Conservation (phyloP, 2,797 vertebrate genomes). For the Trichosurus vulpecula region DNA sequence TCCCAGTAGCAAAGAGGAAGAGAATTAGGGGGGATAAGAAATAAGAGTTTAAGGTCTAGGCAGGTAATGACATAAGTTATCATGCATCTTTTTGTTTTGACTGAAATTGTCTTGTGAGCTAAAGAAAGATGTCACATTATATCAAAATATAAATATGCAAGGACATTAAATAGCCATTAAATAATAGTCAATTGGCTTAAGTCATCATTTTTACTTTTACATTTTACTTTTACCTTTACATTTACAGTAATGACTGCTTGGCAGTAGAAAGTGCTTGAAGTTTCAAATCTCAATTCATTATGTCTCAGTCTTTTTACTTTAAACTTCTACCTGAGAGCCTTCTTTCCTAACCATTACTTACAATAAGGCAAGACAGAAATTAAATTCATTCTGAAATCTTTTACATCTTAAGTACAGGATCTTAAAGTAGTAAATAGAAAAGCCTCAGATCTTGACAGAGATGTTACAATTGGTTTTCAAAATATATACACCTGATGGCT, state of each 20-base stretch:
- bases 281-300: background rate
- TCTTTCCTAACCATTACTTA: background rate
- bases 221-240: too few species aligned
- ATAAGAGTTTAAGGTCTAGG: too few species aligned
- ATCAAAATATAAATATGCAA: background rate
- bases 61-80: background rate
- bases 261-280: background rate
- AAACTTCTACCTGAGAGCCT: background rate
- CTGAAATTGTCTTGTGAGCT: too few species aligned
- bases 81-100: background rate
- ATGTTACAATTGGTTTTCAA: background rate
- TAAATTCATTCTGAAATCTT: background rate
- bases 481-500: background rate
- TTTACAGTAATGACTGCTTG: background rate
- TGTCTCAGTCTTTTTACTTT: background rate
- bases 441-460: too few species aligned
- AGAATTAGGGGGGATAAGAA: background rate
- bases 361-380: background rate
- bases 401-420: background rate
- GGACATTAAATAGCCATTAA: background rate
- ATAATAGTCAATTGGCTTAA: background rate
- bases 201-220: background rate
- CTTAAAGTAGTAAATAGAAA: background rate
- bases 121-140: too few species aligned
- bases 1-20: too few species aligned